Base-by-base conservation (phyloP, 2,888 invertebrate species). In the Oscheius onirici region DNA sequence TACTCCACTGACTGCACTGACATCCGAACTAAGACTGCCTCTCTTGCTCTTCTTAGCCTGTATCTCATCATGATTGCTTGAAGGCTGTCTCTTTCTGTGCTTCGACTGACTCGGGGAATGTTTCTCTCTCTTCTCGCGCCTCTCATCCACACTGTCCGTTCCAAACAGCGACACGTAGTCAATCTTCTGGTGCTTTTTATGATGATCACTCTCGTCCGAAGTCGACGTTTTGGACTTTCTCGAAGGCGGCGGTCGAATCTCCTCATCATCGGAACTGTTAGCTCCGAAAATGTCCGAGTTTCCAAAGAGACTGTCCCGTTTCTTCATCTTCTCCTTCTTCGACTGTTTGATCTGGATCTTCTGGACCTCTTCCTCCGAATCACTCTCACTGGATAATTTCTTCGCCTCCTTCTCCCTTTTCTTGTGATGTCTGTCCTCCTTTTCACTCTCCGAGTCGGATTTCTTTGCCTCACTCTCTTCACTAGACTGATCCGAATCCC, bases 21-120 rank as follows among this genome's bases (percentile, higher is more conserved):
- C 34, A 8, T 68, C 68, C 17, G 68, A 68, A 17, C 57, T 54
- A 17, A 57, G 24, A 2, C 55, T 55, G 2, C 49, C 44, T n/a
- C 57, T n/a, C 57, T 70, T 70, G 44, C 28, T 46, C 15, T 63
- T 26, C 44, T 70, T 70, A 11, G 63, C 63, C n/a, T 41, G 34
- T 10, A 5, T n/a, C 10, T 63, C 63, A 13, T 63, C 63, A 15
- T 54, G 26, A 17, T 24, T 57, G 22, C 55, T 22, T 5, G 63
- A 63, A 6, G 60, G 49, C 34, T 26, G 60, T 51, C 55, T 46
- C 52, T 69, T 69, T 11, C 60, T 3, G 15, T 69, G 54, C 43
- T 69, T 60, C 28, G 55, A 28, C 26, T 68, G 41, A 3, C 17
- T 22, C 24, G 44, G 22, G 15, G 20, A 28, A 5, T 26, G 17